phyloP scores from a whole-genome alignment of 2,888 invertebrate genomes.

The Catotricha subobsoleta region DNA sequence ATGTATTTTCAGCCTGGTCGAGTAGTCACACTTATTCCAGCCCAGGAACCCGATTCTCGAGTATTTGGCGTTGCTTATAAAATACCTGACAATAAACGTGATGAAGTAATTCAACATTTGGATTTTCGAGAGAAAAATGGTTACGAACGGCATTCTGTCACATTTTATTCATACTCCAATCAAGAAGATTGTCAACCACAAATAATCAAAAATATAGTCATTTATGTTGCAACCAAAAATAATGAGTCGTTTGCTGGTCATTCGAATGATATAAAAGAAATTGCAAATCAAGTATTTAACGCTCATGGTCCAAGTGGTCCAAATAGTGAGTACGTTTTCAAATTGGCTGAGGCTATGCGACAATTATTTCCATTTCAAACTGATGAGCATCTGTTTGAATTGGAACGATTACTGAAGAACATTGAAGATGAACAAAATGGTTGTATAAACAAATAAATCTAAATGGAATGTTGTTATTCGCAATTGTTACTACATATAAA shows the following conservation, averaged over 20 bases:
- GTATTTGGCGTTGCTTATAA: constrained; percentile 91
- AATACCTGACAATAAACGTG: constrained; percentile 49
- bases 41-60: constrained; percentile 35
- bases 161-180: constrained; percentile 46
- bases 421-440: constrained; percentile 12
- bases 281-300: constrained; percentile 60
- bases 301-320: constrained; percentile 71
- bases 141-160: constrained; percentile 51
- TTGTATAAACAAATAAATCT: background rate
- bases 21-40: constrained; percentile 67
- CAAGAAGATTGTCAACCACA: constrained; percentile 37
- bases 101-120: constrained; percentile 57
- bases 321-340: constrained; percentile 82
- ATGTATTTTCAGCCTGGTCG: constrained; percentile 53
- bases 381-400: constrained; percentile 58
- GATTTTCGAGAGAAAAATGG: constrained; percentile 89
- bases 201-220: constrained; percentile 33
- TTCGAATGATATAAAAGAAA: constrained; percentile 48
- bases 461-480: background rate
- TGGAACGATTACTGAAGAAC: constrained; percentile 43
- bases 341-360: constrained; percentile 62
- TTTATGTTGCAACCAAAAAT: constrained; percentile 65
- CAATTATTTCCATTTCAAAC: constrained; percentile 48
- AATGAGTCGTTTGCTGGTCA: constrained; percentile 60
- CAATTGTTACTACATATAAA: background rate